A percentile compares a stretch with the other conserved stretches of the same genome.
phyloP scores from a whole-genome alignment of 2,113 vertebrate species.

The Catharus bicknelli region DNA sequence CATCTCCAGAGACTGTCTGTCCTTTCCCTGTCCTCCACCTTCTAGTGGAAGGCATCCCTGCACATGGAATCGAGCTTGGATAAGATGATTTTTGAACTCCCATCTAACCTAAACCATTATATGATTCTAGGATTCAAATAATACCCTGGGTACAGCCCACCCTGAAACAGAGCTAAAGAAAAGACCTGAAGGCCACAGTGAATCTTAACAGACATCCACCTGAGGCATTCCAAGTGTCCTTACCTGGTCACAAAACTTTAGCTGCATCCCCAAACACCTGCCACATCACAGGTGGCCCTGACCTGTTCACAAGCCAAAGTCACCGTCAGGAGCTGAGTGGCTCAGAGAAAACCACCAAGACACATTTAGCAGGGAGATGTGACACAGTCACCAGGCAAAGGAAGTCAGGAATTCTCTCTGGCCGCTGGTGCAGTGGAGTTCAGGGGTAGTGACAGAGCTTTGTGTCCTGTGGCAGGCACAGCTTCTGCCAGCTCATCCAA shows the following conservation, averaged over 20 bases:
- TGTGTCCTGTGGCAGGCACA: neutral
- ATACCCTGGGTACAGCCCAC: neutral
- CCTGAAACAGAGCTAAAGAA: neutral
- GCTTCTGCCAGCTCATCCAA: conserved; percentile 52
- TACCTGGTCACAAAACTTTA: neutral
- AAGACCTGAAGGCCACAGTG: neutral
- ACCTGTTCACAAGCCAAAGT: neutral
- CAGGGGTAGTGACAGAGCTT: conserved; percentile 6
- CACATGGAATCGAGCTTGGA: neutral
- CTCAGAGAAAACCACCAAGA: neutral
- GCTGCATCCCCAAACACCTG: neutral
- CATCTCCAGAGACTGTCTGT: neutral
- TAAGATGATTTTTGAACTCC: neutral
- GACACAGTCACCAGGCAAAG: neutral
- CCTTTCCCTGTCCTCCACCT: neutral
- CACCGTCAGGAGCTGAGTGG: neutral
- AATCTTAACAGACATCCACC: neutral
- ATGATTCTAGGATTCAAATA: neutral
- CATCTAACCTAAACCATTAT: neutral
- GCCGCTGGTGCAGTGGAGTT: neutral
- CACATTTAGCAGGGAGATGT: neutral
- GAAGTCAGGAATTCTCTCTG: neutral
- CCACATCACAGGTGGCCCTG: neutral
- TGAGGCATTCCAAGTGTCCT: neutral
- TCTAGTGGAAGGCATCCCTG: neutral